Base-by-base conservation (phyloP, 2,113 vertebrate genomes). In the Cyanoramphus novaezelandiae region DNA sequence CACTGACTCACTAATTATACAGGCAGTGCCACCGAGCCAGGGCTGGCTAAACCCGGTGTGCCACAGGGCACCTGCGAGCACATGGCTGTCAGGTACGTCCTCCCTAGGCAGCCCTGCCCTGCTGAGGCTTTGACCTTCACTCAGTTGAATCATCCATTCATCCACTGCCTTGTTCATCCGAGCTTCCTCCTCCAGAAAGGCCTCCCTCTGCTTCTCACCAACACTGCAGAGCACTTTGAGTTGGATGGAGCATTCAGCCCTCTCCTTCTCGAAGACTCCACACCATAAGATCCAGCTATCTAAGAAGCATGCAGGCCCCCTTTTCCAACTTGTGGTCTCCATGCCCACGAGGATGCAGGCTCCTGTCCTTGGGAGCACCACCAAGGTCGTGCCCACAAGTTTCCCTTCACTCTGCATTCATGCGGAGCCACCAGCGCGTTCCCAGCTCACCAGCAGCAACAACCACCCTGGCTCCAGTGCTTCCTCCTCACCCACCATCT, bases 1-100 rank as follows among this genome's bases (percentile, higher is more conserved):
- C 78, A 46, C 92, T 96, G 95, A 97, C 88, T 96, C 93, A 97
- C 95, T 93, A 93, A 86, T 93, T 88, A 93, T 35, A 88, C 37
- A 84, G 92, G 90, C 83, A 83, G 25, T 92, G 95, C 95, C 96
- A 95, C 53, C 25, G 18, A 63, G 88, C 92, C 88, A 60, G 90
- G 72, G 88, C 90, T 92, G 65, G 80, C 52, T 20, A 49, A 57
- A 82, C 92, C 74, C 0, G 3, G 52, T 8, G 14, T 78, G 89
- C 95, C 94, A 93, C 57, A 28, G 91, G 91, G 96, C 84, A 94
- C 81, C 92, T 72, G 62, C 4, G 1, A 85, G 90, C 3, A 0
- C 12, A 6, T 5, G 49, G 72, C 62, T 87, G 41, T 89, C 84
- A 72, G 74, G 17, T 21, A 17, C 23, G 8, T 43, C 93, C 80